A percentile compares a stretch with the other conserved stretches of the same genome.
These are phyloP conservation scores for Hydriomena furcata DNA, from an alignment of 2,888 invertebrate genomes.

Conservation along the genomic window DNA sequence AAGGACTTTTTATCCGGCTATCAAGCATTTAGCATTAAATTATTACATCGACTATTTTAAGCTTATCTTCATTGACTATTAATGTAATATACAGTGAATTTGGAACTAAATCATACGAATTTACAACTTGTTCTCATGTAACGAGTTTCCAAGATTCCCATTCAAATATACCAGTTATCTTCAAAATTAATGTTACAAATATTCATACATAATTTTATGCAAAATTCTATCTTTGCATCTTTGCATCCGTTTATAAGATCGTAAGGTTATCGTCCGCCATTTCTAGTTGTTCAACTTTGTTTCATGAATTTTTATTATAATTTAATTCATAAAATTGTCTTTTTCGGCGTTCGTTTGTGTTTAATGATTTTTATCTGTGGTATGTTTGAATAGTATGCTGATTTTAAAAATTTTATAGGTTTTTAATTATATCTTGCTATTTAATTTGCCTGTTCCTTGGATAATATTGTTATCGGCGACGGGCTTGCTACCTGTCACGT, in stretches of 20 bases:
- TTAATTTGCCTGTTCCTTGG: no score
- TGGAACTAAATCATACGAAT: no score
- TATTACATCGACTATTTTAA: no score
- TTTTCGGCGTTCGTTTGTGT: conserved; percentile 2
- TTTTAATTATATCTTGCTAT: neutral
- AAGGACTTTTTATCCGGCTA: no score
- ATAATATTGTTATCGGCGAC: no score
- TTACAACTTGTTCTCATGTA: no score
- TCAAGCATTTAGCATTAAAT: no score
- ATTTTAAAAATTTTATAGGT: neutral
- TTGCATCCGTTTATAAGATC: conserved; percentile 14
- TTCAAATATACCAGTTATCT: conserved; percentile 7
- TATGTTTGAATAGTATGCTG: neutral
- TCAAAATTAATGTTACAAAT: conserved; percentile 14
- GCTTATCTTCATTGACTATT: no score
- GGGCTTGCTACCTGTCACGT: no score
- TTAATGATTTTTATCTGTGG: conserved; percentile 7
- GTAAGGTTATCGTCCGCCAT: conserved; percentile 17
- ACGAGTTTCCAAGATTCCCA: conserved; percentile 9
- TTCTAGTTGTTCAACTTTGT: conserved; percentile 23
- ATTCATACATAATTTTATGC: conserved; percentile 21
- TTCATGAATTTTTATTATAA: conserved; percentile 24
- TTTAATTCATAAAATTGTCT: conserved; percentile 24
- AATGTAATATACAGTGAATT: no score
- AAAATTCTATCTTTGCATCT: conserved; percentile 18